Conservation (phyloP, 1,140 invertebrate genomes). For the Cydia pomonella region DNA sequence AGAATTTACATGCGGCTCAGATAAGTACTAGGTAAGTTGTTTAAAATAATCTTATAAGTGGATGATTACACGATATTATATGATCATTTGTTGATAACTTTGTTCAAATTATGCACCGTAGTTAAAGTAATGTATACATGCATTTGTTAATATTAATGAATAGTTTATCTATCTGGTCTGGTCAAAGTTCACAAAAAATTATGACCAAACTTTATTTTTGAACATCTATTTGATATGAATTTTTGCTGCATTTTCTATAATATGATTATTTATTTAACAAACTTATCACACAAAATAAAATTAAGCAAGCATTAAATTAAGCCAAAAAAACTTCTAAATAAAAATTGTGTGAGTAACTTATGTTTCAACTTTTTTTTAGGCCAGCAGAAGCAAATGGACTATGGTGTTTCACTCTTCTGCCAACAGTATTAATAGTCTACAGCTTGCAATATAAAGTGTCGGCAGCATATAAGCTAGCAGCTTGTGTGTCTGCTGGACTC, state of each 20-base stretch:
- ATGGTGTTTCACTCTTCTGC: slow-evolving; percentile 63
- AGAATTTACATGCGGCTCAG: slow-evolving; percentile 47
- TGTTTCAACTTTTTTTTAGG: slow-evolving; percentile 50
- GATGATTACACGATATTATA: neutral
- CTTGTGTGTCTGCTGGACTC: slow-evolving; percentile 54
- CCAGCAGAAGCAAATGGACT: slow-evolving; percentile 60
- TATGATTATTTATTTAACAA: no score
- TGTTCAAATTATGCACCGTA: neutral
- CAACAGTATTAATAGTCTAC: slow-evolving; percentile 54
- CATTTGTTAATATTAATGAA: neutral
- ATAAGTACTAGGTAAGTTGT: slow-evolving; percentile 56
- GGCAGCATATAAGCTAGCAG: slow-evolving; percentile 52
- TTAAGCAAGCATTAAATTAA: no score
- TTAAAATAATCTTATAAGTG: slow-evolving; percentile 16
- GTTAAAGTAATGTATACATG: neutral
- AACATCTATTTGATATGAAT: neutral
- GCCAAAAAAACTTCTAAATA: no score
- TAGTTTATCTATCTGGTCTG: neutral
- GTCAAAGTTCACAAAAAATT: neutral
- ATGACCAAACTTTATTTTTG: slow-evolving; percentile 12
- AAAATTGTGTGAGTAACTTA: no score
- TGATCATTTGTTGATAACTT: no score
- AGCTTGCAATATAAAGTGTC: slow-evolving; percentile 53
- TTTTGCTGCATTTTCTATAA: no score
- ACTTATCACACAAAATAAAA: no score